Evolutionary conservation across 1,140 invertebrate species (phyloP).

Genomic region (Gryon sp.): DNA sequence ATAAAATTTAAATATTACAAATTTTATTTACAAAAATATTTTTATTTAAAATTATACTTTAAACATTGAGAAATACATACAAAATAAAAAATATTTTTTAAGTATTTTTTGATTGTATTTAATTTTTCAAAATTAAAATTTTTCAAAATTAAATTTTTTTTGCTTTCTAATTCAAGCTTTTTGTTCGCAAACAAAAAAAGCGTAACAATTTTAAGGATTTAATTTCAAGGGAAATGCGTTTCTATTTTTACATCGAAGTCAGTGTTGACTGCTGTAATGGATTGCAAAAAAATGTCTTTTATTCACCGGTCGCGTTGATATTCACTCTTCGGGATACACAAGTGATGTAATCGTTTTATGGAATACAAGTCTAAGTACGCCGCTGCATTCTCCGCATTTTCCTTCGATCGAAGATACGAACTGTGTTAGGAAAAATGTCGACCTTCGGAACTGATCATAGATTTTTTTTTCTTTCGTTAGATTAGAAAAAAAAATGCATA

Average conservation of each 20-base stretch:
- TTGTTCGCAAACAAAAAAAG: too few relatives aligned
- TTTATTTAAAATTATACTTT: too few relatives aligned
- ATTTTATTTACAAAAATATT: too few relatives aligned
- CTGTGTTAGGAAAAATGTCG: slow-evolving; percentile 40
- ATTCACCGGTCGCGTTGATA: slow-evolving; percentile 30
- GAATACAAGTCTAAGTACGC: slow-evolving; percentile 24
- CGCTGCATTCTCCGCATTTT: slow-evolving; percentile 45
- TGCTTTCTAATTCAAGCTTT: too few relatives aligned
- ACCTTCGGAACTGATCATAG: slow-evolving; percentile 18
- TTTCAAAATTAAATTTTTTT: too few relatives aligned
- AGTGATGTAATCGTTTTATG: slow-evolving; percentile 49
- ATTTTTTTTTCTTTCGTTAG: slow-evolving; percentile 5
- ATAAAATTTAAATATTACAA: too few relatives aligned
- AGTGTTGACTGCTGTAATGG: slow-evolving; percentile 10
- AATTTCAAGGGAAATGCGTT: too few relatives aligned
- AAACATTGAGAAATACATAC: too few relatives aligned
- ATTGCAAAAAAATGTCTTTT: slow-evolving; percentile 26
- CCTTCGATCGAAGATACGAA: slow-evolving; percentile 47
- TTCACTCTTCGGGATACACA: slow-evolving; percentile 48
- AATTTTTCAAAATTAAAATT: too few relatives aligned
- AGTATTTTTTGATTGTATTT: too few relatives aligned
- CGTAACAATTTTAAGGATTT: too few relatives aligned
- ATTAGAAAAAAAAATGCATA: neutral
- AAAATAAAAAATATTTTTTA: too few relatives aligned
- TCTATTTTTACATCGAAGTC: slow-evolving; percentile 22